Conservation (phyloP, 2,797 vertebrate genomes). For the Mus minutoides region DNA sequence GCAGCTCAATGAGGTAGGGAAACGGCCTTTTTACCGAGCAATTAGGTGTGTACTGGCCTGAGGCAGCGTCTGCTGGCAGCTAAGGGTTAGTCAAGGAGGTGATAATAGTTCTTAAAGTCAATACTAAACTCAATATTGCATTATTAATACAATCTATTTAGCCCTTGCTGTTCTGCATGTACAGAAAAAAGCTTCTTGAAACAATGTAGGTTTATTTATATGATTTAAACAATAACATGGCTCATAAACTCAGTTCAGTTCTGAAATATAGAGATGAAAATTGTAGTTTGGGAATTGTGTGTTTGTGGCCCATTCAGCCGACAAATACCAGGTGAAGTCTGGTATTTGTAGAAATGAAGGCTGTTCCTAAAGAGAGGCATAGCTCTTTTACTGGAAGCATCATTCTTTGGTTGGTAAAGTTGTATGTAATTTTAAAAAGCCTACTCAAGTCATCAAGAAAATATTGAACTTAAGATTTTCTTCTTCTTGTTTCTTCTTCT, state of each 20-base stretch:
- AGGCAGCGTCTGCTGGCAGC: slow-evolving; percentile 92
- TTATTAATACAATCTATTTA: slow-evolving; percentile 85
- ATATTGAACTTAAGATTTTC: background rate
- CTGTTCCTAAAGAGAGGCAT: slow-evolving; percentile 64
- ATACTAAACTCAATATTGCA: slow-evolving; percentile 86
- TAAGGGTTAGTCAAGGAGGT: slow-evolving; percentile 91
- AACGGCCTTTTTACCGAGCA: slow-evolving; percentile 95
- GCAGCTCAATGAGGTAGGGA: slow-evolving; percentile 99
- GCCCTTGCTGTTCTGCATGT: slow-evolving; percentile 83
- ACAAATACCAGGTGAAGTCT: slow-evolving; percentile 60
- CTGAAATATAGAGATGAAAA: slow-evolving; percentile 63
- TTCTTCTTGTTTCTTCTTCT: background rate
- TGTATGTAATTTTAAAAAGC: background rate
- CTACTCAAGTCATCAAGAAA: background rate
- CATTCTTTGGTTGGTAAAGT: slow-evolving; percentile 6
- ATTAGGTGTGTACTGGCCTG: slow-evolving; percentile 98
- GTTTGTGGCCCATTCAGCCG: slow-evolving; percentile 26
- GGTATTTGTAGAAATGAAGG: slow-evolving; percentile 61
- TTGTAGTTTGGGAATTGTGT: slow-evolving; percentile 65
- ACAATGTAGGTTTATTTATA: slow-evolving; percentile 84
- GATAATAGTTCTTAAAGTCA: slow-evolving; percentile 91
- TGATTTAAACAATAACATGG: slow-evolving; percentile 79
- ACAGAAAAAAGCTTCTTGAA: slow-evolving; percentile 78
- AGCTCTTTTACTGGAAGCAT: slow-evolving; percentile 3
- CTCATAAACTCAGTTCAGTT: slow-evolving; percentile 82